A percentile compares a stretch with the other conserved stretches of the same genome.
These are phyloP conservation scores for Scaptomyza tumidula DNA, from an alignment of 2,888 invertebrate genomes.

Conservation along the genomic window DNA sequence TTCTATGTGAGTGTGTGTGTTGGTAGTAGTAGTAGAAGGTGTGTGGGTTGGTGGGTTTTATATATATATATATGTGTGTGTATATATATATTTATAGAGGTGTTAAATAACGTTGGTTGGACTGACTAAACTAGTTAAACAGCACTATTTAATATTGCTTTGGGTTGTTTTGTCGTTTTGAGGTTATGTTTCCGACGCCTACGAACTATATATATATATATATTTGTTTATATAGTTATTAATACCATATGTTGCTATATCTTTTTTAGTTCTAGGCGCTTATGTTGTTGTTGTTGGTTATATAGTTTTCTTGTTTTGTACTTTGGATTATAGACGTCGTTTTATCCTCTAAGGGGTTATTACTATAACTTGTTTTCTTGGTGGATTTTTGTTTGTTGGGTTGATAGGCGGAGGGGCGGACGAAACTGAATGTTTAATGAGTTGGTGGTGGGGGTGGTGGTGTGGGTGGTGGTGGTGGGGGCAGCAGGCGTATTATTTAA, in stretches of 20 bases:
- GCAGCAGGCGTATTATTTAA: constrained; percentile 37
- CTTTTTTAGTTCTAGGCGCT: constrained; percentile 45
- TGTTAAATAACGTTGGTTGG: constrained; percentile 59
- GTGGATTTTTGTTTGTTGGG: constrained; percentile 36
- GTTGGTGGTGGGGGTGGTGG: constrained; percentile 18
- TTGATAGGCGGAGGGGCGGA: constrained; percentile 50
- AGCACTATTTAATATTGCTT: constrained; percentile 76
- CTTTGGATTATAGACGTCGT: constrained; percentile 76
- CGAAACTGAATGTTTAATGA: constrained; percentile 43
- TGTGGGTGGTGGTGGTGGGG: constrained; percentile 44
- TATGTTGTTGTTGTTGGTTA: constrained; percentile 32
- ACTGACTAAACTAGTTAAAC: constrained; percentile 68
- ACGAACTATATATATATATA: constrained; percentile 52
- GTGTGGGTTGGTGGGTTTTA: constrained; percentile 51
- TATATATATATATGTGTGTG: constrained; percentile 37
- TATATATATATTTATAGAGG: constrained; percentile 42
- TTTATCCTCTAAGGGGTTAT: constrained; percentile 41
- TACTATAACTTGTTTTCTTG: constrained; percentile 34
- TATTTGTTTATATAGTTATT: constrained; percentile 45
- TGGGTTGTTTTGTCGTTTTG: constrained; percentile 27
- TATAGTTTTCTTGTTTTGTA: constrained; percentile 61
- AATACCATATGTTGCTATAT: constrained; percentile 78
- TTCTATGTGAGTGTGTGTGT: constrained; percentile 20
- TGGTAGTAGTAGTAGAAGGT: constrained; percentile 1
- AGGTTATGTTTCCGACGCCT: constrained; percentile 60